Evolutionary conservation across 2,888 invertebrate species (phyloP).

Genomic region (Phyllotreta cruciferae): DNA sequence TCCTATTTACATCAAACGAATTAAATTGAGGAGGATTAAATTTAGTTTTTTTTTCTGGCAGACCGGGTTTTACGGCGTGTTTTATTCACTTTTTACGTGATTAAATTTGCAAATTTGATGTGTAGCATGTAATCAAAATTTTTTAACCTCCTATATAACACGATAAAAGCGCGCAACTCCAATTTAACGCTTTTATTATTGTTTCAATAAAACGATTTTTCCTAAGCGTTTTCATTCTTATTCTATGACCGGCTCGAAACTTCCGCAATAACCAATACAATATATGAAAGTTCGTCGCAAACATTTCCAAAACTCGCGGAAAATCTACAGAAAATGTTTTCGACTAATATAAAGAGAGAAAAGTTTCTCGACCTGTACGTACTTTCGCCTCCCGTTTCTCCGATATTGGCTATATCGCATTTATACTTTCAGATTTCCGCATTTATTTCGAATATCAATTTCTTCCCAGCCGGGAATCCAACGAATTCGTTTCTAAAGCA

Average conservation of each 20-base stretch:
- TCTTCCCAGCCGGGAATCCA: no score
- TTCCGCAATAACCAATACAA: slow-evolving; percentile 31
- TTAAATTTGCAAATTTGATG: slow-evolving; percentile 2
- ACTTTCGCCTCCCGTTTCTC: slow-evolving; percentile 11
- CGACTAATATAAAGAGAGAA: slow-evolving; percentile 31
- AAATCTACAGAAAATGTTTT: slow-evolving; percentile 23
- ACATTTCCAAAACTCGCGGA: slow-evolving; percentile 29
- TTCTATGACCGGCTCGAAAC: slow-evolving; percentile 16
- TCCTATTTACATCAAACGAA: slow-evolving; percentile 16
- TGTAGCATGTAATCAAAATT: neutral
- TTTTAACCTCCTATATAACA: no score
- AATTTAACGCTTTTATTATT: no score
- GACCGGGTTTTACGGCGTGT: neutral
- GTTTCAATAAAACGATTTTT: slow-evolving; percentile 2
- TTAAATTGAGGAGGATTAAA: neutral
- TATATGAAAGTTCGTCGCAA: slow-evolving; percentile 31
- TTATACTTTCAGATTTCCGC: slow-evolving; percentile 23
- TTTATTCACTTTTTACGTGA: slow-evolving; percentile 2
- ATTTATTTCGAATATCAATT: no score
- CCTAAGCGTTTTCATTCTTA: slow-evolving; percentile 6
- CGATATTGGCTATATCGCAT: slow-evolving; percentile 22
- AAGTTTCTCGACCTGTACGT: slow-evolving; percentile 21
- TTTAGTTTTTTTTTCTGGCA: slow-evolving; percentile 7
- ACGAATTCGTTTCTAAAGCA: no score
- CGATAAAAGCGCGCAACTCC: no score